Conservation (phyloP, 2,888 invertebrate species). For the Pilophorus perplexus region DNA sequence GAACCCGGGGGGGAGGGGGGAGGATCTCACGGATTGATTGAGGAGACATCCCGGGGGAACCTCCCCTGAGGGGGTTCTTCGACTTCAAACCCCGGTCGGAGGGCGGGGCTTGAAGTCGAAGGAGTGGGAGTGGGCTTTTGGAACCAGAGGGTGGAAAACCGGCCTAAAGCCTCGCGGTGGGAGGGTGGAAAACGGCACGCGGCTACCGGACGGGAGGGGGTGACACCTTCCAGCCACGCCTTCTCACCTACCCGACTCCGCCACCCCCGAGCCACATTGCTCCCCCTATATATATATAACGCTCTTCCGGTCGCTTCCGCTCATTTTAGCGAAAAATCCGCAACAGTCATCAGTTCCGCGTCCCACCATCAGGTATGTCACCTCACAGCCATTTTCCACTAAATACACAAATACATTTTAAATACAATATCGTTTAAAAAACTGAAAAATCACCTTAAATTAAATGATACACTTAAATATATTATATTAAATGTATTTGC, state of each 20-base stretch:
- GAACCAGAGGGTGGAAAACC: too few relatives aligned
- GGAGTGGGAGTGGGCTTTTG: constrained; percentile 1
- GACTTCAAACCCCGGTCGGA: constrained; percentile 25
- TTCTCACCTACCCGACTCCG: not conserved
- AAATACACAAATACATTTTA: too few relatives aligned
- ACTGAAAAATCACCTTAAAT: too few relatives aligned
- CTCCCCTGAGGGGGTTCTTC: too few relatives aligned
- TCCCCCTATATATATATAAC: constrained; percentile 14
- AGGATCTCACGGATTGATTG: constrained; percentile 27
- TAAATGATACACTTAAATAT: too few relatives aligned
- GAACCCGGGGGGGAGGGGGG: not conserved
- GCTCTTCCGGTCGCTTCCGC: constrained; percentile 19
- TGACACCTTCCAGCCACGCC: not conserved
- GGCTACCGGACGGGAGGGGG: too few relatives aligned
- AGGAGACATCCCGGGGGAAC: constrained; percentile 29
- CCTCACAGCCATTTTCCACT: too few relatives aligned
- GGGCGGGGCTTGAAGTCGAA: constrained; percentile 38
- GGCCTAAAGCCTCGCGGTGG: not conserved
- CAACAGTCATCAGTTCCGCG: too few relatives aligned
- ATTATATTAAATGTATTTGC: too few relatives aligned
- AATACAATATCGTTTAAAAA: too few relatives aligned
- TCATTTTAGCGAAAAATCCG: constrained; percentile 8
- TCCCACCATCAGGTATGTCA: too few relatives aligned
- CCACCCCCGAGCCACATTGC: not conserved
- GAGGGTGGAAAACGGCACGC: too few relatives aligned